phyloP scores from a whole-genome alignment of 2,888 invertebrate species.

The Amphimallon solstitiale region DNA sequence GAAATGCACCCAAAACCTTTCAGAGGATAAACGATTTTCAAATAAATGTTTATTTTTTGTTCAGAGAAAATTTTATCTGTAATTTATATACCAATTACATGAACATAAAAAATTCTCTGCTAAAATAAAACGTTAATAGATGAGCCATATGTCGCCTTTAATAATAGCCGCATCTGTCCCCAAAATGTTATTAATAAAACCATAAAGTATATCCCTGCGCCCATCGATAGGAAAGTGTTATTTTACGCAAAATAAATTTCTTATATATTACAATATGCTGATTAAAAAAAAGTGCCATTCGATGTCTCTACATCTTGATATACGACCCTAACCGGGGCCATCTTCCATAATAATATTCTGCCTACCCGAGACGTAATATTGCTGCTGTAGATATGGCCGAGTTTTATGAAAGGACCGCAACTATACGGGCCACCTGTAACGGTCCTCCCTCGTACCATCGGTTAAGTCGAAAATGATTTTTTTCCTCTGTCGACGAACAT shows the following conservation, averaged over 20 bases:
- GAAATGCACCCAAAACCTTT: too few relatives aligned
- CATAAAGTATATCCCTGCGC: neutral
- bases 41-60: too few relatives aligned
- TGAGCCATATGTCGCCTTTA: neutral
- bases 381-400: conserved; percentile 18
- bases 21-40: too few relatives aligned
- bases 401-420: conserved; percentile 17
- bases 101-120: too few relatives aligned
- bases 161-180: neutral
- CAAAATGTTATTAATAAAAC: conserved; percentile 5
- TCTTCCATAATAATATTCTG: conserved; percentile 8
- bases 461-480: conserved; percentile 18
- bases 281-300: conserved; percentile 20
- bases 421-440: conserved; percentile 26
- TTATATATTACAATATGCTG: conserved; percentile 26
- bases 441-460: neutral
- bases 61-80: too few relatives aligned
- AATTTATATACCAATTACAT: too few relatives aligned
- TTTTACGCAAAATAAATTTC: conserved; percentile 3
- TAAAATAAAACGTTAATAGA: too few relatives aligned
- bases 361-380: conserved; percentile 19
- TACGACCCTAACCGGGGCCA: conserved; percentile 1
- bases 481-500: conserved; percentile 20
- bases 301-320: conserved; percentile 10
- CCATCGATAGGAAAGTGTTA: neutral